phyloP scores from a whole-genome alignment of 2,888 invertebrate genomes.

The Margaritifera margaritifera region DNA sequence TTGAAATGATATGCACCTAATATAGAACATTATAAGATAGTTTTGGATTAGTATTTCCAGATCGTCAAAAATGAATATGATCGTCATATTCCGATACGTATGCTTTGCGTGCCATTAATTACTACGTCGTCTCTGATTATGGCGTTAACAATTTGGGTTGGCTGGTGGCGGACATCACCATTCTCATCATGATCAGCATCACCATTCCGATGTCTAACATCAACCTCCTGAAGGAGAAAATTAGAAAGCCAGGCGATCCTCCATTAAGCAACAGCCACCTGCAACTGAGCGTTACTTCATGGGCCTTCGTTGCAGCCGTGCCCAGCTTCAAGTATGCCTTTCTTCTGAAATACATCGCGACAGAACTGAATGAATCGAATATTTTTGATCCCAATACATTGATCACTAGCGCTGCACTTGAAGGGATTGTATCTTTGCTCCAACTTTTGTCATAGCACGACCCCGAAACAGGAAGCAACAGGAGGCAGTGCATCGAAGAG shows the following conservation, averaged over 20 bases:
- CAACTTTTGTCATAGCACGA: slow-evolving; percentile 76
- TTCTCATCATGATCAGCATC: slow-evolving; percentile 69
- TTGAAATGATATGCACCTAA: too few relatives aligned
- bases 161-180: slow-evolving; percentile 72
- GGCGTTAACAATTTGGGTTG: slow-evolving; percentile 70
- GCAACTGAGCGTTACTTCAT: slow-evolving; percentile 74
- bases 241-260: neutral
- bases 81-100: slow-evolving; percentile 47
- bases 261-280: slow-evolving; percentile 23
- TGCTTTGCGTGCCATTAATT: slow-evolving; percentile 69
- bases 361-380: slow-evolving; percentile 62
- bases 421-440: slow-evolving; percentile 75
- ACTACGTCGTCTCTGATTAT: slow-evolving; percentile 72
- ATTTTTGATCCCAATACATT: slow-evolving; percentile 74
- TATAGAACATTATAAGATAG: neutral
- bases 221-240: slow-evolving; percentile 15
- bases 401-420: slow-evolving; percentile 70
- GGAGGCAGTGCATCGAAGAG: slow-evolving; percentile 75
- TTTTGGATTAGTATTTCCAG: neutral
- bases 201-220: slow-evolving; percentile 24
- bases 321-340: slow-evolving; percentile 75
- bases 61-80: slow-evolving; percentile 6
- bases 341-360: slow-evolving; percentile 73
- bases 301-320: slow-evolving; percentile 75
- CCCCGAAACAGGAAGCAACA: slow-evolving; percentile 73